Conservation (phyloP, 1,140 invertebrate genomes). For the Aphaenogaster rudis region DNA sequence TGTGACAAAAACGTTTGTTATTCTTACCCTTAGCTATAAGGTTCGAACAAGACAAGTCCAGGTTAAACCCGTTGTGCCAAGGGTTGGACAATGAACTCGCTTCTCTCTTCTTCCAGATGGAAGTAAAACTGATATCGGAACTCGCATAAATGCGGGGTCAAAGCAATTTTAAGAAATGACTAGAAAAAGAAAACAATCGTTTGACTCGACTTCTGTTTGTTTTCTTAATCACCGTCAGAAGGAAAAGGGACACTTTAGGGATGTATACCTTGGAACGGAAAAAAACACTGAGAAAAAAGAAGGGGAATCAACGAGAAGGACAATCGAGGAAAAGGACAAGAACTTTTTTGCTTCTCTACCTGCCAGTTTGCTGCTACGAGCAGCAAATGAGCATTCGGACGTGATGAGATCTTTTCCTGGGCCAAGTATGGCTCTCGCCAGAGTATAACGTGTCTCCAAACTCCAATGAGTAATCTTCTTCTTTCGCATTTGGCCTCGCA, state of each 20-base stretch:
- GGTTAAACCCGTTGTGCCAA: background rate
- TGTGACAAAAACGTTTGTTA: background rate
- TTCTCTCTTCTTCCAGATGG: background rate
- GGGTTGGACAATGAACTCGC: background rate
- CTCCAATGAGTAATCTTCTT: background rate
- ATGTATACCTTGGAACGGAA: background rate
- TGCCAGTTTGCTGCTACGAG: too few relatives aligned
- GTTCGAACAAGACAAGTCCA: background rate
- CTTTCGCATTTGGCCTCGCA: conserved; percentile 10
- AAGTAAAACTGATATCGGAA: background rate
- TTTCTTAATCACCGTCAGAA: background rate
- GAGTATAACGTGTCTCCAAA: background rate
- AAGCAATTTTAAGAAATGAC: background rate
- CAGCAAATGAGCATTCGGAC: background rate
- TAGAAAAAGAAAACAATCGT: background rate
- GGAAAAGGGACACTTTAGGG: background rate
- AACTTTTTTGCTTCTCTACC: background rate
- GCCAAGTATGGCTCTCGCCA: background rate
- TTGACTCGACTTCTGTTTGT: background rate
- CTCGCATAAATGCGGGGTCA: background rate
- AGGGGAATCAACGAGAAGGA: too few relatives aligned
- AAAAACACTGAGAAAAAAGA: background rate
- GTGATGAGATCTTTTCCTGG: background rate
- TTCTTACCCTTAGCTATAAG: background rate
- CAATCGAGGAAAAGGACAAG: too few relatives aligned